Conservation (phyloP, 2,797 vertebrate genomes). For the Tachyglossus aculeatus region DNA sequence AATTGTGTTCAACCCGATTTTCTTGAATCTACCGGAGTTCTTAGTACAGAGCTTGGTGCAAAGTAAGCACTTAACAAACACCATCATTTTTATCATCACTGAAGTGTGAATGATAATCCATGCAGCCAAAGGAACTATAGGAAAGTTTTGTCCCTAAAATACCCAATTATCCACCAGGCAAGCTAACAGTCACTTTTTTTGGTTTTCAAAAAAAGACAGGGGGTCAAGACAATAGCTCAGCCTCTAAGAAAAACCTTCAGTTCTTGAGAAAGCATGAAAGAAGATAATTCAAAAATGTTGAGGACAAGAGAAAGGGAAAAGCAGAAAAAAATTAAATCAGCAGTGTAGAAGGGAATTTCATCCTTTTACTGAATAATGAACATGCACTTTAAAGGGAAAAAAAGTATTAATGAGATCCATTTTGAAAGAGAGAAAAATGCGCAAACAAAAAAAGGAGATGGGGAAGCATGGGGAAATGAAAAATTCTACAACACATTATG, state of each 20-base stretch:
- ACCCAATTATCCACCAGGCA: not conserved
- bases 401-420: conserved; percentile 5
- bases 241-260: too few species aligned
- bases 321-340: not conserved
- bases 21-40: too few species aligned
- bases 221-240: not conserved
- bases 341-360: not conserved
- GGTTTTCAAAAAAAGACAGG: not conserved
- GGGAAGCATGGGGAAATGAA: conserved; percentile 25
- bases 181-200: not conserved
- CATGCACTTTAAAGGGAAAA: not conserved
- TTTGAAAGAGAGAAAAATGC: not conserved
- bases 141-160: not conserved
- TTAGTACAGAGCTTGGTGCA: too few species aligned
- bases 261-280: not conserved
- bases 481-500: conserved; percentile 22
- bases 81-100: not conserved
- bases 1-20: too few species aligned
- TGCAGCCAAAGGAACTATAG: not conserved
- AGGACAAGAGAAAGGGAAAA: not conserved
- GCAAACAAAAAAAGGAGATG: conserved; percentile 27
- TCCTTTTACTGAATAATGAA: conserved; percentile 4
- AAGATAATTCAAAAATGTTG: not conserved
- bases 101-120: not conserved
- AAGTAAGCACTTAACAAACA: too few species aligned